Conservation (phyloP, 2,888 invertebrate species). For the Agrotis clavis region DNA sequence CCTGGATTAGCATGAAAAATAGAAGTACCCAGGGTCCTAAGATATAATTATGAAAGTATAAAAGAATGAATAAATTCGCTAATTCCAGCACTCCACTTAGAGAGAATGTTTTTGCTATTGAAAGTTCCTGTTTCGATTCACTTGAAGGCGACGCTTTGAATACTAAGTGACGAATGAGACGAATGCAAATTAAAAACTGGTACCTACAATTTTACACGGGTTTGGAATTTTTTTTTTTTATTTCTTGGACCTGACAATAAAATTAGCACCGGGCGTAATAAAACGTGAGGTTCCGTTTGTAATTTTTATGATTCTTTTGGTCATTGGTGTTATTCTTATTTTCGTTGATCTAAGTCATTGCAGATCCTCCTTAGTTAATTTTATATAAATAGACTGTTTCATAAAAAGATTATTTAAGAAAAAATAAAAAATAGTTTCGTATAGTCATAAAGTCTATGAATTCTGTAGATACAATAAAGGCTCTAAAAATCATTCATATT, state of each 20-base stretch:
- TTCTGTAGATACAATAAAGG: too few relatives aligned
- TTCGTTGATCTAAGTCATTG: too few relatives aligned
- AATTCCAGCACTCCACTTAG: slow-evolving; percentile 62
- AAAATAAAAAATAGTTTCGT: too few relatives aligned
- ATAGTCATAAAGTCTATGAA: too few relatives aligned
- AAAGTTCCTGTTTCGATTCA: slow-evolving; percentile 78
- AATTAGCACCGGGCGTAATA: not conserved
- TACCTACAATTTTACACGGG: slow-evolving; percentile 35
- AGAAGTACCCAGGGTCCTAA: slow-evolving; percentile 42
- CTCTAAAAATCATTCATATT: too few relatives aligned
- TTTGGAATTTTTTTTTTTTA: slow-evolving; percentile 5
- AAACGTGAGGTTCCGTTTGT: not conserved
- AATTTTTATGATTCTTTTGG: too few relatives aligned
- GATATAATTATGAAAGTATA: slow-evolving; percentile 58
- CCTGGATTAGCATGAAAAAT: slow-evolving; percentile 57
- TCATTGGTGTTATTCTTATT: too few relatives aligned
- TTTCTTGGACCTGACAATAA: not conserved
- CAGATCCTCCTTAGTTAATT: too few relatives aligned
- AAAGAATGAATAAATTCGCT: slow-evolving; percentile 61
- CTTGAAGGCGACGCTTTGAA: slow-evolving; percentile 76
- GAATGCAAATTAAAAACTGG: slow-evolving; percentile 74
- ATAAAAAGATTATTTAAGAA: too few relatives aligned
- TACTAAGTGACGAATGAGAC: slow-evolving; percentile 79
- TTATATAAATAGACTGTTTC: too few relatives aligned
- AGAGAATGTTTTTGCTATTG: slow-evolving; percentile 68